These are phyloP conservation scores for Bovichtus variegatus DNA, from an alignment of 2,797 vertebrate genomes.

Conservation along the genomic window DNA sequence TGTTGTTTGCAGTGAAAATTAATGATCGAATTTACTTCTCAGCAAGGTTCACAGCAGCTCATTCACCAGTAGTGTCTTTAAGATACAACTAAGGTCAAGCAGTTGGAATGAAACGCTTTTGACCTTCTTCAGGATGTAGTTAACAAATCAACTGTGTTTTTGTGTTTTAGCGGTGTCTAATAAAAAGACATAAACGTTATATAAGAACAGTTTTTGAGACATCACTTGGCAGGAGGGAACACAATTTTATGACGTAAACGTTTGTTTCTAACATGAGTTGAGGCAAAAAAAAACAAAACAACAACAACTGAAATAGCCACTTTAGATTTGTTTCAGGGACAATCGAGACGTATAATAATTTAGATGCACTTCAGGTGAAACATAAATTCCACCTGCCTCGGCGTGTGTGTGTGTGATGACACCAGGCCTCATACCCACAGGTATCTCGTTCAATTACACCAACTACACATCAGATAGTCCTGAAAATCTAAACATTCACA, in stretches of 20 bases:
- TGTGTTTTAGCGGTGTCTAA: not conserved
- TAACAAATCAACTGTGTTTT: slow-evolving; percentile 2
- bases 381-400: not conserved
- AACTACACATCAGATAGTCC: slow-evolving; percentile 6
- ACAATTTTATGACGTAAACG: not conserved
- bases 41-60: slow-evolving; percentile 33
- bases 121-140: slow-evolving; percentile 33
- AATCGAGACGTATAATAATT: not conserved
- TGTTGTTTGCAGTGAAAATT: slow-evolving; percentile 20
- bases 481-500: not conserved
- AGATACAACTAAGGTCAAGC: slow-evolving; percentile 22
- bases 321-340: slow-evolving; percentile 1
- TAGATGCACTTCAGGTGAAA: slow-evolving; percentile 11
- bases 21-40: slow-evolving; percentile 39
- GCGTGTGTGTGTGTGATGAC: slow-evolving; percentile 3
- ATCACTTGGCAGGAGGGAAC: not conserved
- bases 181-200: not conserved
- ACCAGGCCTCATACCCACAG: slow-evolving; percentile 6
- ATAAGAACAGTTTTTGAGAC: not conserved
- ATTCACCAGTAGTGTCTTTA: slow-evolving; percentile 11
- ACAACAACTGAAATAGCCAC: not conserved
- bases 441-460: slow-evolving; percentile 23
- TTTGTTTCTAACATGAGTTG: slow-evolving; percentile 1
- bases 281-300: slow-evolving; percentile 14
- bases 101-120: slow-evolving; percentile 11